Evolutionary conservation across 2,113 vertebrate species (phyloP), one percentile per base, ranked within the genome.

Genomic region (Apistogramma diplotaenia): DNA sequence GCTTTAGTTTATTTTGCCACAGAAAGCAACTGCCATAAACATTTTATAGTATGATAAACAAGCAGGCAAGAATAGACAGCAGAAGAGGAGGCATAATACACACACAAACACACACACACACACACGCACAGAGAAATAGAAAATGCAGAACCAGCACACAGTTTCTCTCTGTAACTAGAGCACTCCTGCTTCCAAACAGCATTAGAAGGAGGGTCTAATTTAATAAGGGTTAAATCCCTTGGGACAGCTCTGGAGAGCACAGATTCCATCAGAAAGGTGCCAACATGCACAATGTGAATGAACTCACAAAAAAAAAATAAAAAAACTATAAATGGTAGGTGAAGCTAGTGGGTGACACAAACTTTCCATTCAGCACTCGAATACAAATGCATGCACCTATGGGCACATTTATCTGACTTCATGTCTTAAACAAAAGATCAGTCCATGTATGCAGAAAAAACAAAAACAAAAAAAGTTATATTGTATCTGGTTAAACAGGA

Each of bases 11-110:
- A 92, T 87, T 82, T 84, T 51, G 61, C 74, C 86, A 88, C 85
- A 89, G 89, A 89, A 86, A 87, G 72, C 76, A 87, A 76, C 89
- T 90, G 89, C 86, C 89, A 91, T 59, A 77, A 86, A 84, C 91
- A 85, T 89, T 94, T 93, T 89, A 56, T 9, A 19, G 29, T 78
- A 87, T 65, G 85, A 85, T 86, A 70, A 89, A 87, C 87, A 92
- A 75, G 78, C 82, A 81, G 43, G 40, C 77, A 62, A 21, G n/a
- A 65, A 81, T 4, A 70, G 25, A 70, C 43, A 29, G 25, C 10
- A 16, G 13, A 40, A 70, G 40, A 70, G 62, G 40, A 7, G 18
- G 9, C 23, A 76, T 10, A 9, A 35, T 16, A 57, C 27, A 31
- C 10, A 51, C 62, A 33, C 12, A 49, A 15, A 29, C 27, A 76